These are phyloP conservation scores for Propithecus coquereli DNA, from an alignment of 2,113 vertebrate species.

Conservation along the genomic window DNA sequence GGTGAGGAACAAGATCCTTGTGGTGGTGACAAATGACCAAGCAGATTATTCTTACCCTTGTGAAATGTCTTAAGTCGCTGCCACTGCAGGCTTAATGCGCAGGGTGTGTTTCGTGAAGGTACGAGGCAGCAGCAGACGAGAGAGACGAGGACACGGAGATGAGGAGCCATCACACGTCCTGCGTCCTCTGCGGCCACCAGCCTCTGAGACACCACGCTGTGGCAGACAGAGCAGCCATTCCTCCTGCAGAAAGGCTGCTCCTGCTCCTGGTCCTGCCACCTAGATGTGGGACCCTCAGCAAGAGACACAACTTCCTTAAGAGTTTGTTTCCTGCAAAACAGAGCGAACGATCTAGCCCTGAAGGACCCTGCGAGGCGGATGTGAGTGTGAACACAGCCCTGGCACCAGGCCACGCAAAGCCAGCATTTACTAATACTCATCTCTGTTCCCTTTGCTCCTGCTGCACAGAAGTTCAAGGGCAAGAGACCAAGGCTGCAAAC, in stretches of 20 bases:
- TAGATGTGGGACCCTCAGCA: not conserved
- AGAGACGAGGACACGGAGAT: not conserved
- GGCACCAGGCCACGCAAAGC: not conserved
- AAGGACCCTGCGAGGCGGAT: accelerated
- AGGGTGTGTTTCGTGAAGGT: not conserved
- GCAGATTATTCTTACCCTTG: not conserved
- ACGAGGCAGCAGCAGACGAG: accelerated
- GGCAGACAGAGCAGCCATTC: not conserved
- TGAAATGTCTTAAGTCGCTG: not conserved
- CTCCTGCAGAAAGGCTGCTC: not conserved
- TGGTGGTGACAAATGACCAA: not conserved
- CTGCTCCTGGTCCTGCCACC: not conserved
- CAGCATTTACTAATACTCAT: not conserved
- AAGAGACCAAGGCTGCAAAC: not conserved
- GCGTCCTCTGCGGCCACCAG: not conserved
- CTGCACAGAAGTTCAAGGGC: not conserved
- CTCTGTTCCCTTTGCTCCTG: accelerated
- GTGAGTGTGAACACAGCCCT: accelerated
- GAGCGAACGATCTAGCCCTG: not conserved
- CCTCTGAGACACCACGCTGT: accelerated
- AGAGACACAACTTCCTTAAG: too few species aligned
- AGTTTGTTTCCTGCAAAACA: not conserved
- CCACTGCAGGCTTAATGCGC: accelerated
- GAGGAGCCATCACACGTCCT: accelerated
- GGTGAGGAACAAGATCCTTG: not conserved